phyloP scores from a whole-genome alignment of 2,888 invertebrate species.

The Nephrocerus scutellatus region DNA sequence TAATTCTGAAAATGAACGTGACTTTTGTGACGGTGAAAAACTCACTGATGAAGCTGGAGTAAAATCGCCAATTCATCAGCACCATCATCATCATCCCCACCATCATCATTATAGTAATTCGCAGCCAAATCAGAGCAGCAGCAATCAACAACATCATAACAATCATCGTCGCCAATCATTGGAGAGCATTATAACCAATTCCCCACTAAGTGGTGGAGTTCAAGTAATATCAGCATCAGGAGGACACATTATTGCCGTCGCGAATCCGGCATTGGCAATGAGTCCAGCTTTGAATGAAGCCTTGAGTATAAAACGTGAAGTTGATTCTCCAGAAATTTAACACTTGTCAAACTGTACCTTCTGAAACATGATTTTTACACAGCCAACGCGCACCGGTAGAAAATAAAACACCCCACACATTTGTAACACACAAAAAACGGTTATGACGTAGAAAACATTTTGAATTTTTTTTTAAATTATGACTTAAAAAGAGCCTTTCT shows the following conservation, averaged over 20 bases:
- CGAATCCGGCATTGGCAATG: constrained; percentile 74
- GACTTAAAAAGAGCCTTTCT: no score
- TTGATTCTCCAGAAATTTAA: constrained; percentile 39
- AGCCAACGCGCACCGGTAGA: no score
- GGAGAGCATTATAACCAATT: constrained; percentile 20
- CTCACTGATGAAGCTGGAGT: constrained; percentile 8
- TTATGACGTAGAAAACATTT: no score
- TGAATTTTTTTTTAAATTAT: no score
- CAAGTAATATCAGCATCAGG: constrained; percentile 79
- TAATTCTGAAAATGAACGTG: constrained; percentile 36
- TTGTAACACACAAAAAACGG: no score
- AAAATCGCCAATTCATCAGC: constrained; percentile 16
- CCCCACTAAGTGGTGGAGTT: constrained; percentile 46
- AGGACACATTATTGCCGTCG: constrained; percentile 81
- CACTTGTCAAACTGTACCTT: no score
- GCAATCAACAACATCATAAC: constrained; percentile 10
- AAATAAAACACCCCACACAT: no score
- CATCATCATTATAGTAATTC: no score
- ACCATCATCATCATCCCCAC: constrained; percentile 7
- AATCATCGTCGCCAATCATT: constrained; percentile 22
- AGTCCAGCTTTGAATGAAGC: constrained; percentile 49
- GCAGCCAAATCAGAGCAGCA: no score
- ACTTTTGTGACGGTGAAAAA: constrained; percentile 16
- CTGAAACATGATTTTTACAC: no score
- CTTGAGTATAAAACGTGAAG: constrained; percentile 41